A percentile compares a stretch with the other conserved stretches of the same genome.
These are phyloP conservation scores for Notoglanidium macrostoma DNA, from an alignment of 2,797 vertebrate genomes.

Conservation along the genomic window DNA sequence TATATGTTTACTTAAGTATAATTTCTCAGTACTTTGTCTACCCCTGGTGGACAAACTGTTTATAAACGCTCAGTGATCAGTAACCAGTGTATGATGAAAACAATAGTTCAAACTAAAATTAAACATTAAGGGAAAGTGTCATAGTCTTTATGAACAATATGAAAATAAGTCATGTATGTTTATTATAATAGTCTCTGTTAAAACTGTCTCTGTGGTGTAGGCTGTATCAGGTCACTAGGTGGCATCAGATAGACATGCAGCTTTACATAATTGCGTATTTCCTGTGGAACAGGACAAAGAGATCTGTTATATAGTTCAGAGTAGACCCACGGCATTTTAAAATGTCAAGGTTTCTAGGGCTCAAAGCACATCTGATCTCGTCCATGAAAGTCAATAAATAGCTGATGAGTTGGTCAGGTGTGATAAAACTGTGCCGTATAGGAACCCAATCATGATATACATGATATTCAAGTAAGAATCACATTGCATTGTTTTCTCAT, in stretches of 20 bases:
- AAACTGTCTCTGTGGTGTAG: neutral
- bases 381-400: neutral
- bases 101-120: neutral
- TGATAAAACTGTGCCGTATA: neutral
- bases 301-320: neutral
- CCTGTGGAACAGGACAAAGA: neutral
- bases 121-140: neutral
- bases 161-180: neutral
- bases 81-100: neutral
- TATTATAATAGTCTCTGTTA: neutral
- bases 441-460: neutral
- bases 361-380: neutral
- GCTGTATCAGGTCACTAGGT: constrained; percentile 50
- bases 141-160: neutral
- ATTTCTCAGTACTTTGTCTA: neutral
- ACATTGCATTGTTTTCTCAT: neutral
- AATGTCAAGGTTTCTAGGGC: neutral
- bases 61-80: no score
- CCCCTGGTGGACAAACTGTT: constrained; percentile 5
- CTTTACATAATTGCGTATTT: neutral
- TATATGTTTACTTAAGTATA: neutral
- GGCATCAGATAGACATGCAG: constrained; percentile 51
- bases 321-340: neutral
- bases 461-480: neutral
- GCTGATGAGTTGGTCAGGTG: neutral